Base-by-base conservation (phyloP, 2,797 vertebrate genomes). In the Hyperoplus lanceolatus region DNA sequence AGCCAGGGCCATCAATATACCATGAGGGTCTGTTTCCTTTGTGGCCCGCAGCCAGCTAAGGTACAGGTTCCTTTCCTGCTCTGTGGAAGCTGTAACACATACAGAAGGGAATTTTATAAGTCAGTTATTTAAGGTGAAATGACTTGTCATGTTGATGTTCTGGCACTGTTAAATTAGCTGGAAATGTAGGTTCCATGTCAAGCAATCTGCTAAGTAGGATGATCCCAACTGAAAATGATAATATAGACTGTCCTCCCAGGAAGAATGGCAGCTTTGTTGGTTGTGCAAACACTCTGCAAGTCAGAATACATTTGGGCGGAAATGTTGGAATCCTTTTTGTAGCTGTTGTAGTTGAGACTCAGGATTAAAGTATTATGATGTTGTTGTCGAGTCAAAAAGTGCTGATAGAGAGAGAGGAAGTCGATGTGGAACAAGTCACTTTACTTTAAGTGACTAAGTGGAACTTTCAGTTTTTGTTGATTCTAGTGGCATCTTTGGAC, bases 1-100 rank as follows among this genome's bases (percentile, higher is more conserved):
- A 81, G 88, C 77, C 82, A 80, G 82, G 69, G 55, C 82, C 77
- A 86, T 90, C 70, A 88, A 80, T 83, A 74, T 21, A 87, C 70
- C 62, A 82, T 42, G 43, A 81, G 58, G 68, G 29, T 56, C 71
- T 57, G 69, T 75, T 80, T 77, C 46, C 45, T 70, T 41, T 18
- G 54, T 75, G 73, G 73, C 66, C 56, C 0, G 4, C 1, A 65
- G 77, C 76, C 73, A 78, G 70, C 42, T 70, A 65, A 74, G 69
- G 54, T 16, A 50, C 46, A 70, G 58, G 70, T 39, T 58, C 39
- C 61, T 72, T 49, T 56, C 48, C 65, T 50, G 16, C 56, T 63
- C 29, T 5, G 3, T 8, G 54, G 56, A 55, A 79, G 38, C 48
- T 71, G 16, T 21, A 38, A 41, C 18, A 51, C 14, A 59, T 38